Conservation (phyloP, 1,140 invertebrate species). For the Sycobia sp. region DNA sequence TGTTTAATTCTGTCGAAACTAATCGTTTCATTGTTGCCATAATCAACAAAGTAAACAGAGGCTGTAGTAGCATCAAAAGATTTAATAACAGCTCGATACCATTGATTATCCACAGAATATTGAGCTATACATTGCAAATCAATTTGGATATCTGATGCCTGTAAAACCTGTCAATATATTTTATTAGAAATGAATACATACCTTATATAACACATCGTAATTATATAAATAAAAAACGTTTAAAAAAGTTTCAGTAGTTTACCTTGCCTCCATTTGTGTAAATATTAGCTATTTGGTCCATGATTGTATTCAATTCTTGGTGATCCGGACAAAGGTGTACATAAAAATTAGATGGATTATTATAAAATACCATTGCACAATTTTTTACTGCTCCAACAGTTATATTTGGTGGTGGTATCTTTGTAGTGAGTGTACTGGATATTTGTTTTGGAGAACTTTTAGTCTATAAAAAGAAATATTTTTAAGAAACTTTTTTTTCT, state of each 20-base stretch:
- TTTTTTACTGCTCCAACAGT: conserved; percentile 42
- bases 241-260: neutral
- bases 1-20: conserved; percentile 49
- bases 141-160: conserved; percentile 32
- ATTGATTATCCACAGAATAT: conserved; percentile 61
- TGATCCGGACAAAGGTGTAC: conserved; percentile 55
- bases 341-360: conserved; percentile 59
- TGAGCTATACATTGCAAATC: conserved; percentile 59
- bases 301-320: conserved; percentile 52
- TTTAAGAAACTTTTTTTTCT: conserved; percentile 1
- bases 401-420: conserved; percentile 44
- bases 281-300: conserved; percentile 48
- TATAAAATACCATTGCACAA: conserved; percentile 48
- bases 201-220: neutral
- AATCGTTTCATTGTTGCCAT: conserved; percentile 58
- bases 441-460: too few species aligned
- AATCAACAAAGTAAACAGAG: conserved; percentile 65
- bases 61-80: conserved; percentile 43
- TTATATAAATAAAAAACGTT: neutral
- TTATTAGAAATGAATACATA: neutral
- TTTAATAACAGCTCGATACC: conserved; percentile 65
- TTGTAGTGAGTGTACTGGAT: conserved; percentile 7
- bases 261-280: conserved; percentile 46
- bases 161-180: conserved; percentile 22
- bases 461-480: neutral